Conservation (phyloP, 2,888 invertebrate species). For the Ormyrus pomaceus region DNA sequence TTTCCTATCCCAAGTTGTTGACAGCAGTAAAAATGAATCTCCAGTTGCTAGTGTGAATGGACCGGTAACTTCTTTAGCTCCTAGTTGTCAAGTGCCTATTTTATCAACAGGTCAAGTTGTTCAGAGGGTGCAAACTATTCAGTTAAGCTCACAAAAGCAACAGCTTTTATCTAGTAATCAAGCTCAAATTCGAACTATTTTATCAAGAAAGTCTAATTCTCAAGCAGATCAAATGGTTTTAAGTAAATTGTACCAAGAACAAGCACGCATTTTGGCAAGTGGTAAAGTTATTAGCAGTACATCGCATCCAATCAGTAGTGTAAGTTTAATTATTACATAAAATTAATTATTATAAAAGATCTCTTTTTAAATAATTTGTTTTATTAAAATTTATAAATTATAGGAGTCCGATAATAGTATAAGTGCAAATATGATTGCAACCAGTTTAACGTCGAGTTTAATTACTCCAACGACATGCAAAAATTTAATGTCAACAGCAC, state of each 20-base stretch:
- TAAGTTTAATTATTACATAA: slow-evolving; percentile 32
- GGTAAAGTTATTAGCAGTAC: slow-evolving; percentile 80
- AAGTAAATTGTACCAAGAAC: slow-evolving; percentile 81
- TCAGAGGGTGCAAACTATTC: slow-evolving; percentile 84
- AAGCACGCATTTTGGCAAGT: slow-evolving; percentile 83
- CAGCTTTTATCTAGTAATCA: slow-evolving; percentile 76
- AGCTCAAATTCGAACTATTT: slow-evolving; percentile 82
- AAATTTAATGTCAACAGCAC: slow-evolving; percentile 72
- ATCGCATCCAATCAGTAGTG: slow-evolving; percentile 65
- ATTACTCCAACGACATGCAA: slow-evolving; percentile 67
- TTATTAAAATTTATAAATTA: slow-evolving; percentile 19
- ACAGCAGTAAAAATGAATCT: slow-evolving; percentile 69
- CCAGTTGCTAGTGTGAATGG: slow-evolving; percentile 61
- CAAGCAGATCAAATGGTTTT: slow-evolving; percentile 78
- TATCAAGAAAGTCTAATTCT: slow-evolving; percentile 77
- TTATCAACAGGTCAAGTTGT: slow-evolving; percentile 71
- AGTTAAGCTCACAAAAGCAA: slow-evolving; percentile 85
- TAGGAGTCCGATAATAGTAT: slow-evolving; percentile 68
- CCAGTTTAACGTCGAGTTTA: slow-evolving; percentile 65
- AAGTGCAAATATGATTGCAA: slow-evolving; percentile 65
- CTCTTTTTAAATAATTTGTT: slow-evolving; percentile 1
- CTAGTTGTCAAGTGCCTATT: slow-evolving; percentile 63
- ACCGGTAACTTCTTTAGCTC: slow-evolving; percentile 62
- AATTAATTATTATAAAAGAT: background rate
- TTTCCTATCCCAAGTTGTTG: slow-evolving; percentile 66